A percentile compares a stretch with the other conserved stretches of the same genome.
Conservation (phyloP, 2,113 vertebrate species). For the Pseudonaja textilis region DNA sequence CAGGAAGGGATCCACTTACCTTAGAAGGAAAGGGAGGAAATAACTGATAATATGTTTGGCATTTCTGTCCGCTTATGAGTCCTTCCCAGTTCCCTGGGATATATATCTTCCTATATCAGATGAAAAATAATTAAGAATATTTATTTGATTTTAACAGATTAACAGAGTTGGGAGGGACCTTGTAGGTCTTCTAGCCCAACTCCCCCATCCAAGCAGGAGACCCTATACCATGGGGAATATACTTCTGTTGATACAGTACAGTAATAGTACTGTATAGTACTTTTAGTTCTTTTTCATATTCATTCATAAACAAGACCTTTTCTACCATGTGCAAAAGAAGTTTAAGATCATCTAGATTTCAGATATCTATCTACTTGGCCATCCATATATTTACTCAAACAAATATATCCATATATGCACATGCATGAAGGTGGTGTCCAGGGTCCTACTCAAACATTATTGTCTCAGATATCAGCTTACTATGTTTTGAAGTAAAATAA, state of each 20-base stretch:
- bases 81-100: neutral
- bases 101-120: neutral
- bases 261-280: no score
- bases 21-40: neutral
- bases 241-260: neutral
- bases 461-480: neutral
- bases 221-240: neutral
- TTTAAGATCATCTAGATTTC: neutral
- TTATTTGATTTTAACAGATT: neutral
- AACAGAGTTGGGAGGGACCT: no score
- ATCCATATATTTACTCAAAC: neutral
- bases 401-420: neutral
- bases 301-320: neutral
- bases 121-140: neutral
- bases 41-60: neutral
- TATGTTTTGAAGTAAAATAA: neutral
- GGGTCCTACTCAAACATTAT: neutral
- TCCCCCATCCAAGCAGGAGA: no score
- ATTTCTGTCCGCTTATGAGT: neutral
- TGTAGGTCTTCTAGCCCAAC: no score
- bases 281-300: neutral
- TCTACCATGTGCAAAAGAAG: neutral
- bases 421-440: neutral
- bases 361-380: neutral
- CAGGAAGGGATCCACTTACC: neutral